Evolutionary conservation across 2,113 vertebrate genomes (phyloP).

Genomic region (Nanorana parkeri): DNA sequence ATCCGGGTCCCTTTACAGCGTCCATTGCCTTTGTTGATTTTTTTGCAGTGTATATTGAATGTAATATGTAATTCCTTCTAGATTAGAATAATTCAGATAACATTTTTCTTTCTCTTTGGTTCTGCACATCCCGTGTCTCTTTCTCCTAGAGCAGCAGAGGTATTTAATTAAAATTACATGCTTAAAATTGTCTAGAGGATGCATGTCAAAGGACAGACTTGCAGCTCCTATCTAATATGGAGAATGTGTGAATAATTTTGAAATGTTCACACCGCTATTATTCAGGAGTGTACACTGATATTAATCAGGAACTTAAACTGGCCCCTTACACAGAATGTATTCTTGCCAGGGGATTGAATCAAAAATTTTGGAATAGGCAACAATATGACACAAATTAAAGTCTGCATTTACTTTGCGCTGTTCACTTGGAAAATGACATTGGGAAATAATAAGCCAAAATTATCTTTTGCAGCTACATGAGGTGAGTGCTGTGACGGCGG

Average conservation of each 20-base stretch:
- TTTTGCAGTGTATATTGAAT: constrained; percentile 8
- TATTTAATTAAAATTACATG: constrained; percentile 37
- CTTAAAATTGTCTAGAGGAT: constrained; percentile 8
- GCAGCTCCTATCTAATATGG: too few species aligned
- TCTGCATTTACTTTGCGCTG: too few species aligned
- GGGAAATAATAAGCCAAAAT: too few species aligned
- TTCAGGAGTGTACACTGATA: background rate
- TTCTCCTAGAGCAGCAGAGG: background rate
- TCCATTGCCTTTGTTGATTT: constrained; percentile 27
- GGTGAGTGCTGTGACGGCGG: too few species aligned
- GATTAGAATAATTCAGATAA: constrained; percentile 28
- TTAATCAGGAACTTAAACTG: too few species aligned
- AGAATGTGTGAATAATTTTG: background rate
- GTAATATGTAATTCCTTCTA: constrained; percentile 25
- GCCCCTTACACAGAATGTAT: too few species aligned
- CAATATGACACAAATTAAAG: too few species aligned
- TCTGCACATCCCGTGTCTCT: background rate
- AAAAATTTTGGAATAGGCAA: too few species aligned
- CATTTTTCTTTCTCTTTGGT: constrained; percentile 13
- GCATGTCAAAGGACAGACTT: background rate
- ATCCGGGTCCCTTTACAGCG: background rate
- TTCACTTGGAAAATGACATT: too few species aligned
- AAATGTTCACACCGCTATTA: background rate
- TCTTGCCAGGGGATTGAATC: too few species aligned
- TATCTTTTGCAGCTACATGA: too few species aligned